Evolutionary conservation across 2,113 vertebrate genomes (phyloP).

Genomic region (Sigmodon hispidus): DNA sequence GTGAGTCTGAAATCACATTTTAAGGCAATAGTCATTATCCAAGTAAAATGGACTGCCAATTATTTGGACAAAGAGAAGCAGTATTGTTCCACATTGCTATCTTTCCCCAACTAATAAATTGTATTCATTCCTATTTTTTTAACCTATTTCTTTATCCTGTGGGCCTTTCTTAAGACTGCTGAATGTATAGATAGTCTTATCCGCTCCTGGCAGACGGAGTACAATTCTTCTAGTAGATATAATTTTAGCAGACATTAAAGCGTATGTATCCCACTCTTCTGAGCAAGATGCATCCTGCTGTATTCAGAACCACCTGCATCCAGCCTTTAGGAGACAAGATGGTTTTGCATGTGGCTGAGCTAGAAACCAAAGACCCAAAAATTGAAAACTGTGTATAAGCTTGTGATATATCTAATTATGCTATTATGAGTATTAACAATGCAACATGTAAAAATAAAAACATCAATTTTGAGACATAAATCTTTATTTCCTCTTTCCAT

Average conservation of each 20-base stretch:
- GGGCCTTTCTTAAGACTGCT: constrained; percentile 21
- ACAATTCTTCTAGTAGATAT: not conserved
- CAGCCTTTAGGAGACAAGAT: constrained; percentile 52
- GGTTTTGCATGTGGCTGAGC: constrained; percentile 49
- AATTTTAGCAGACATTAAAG: constrained; percentile 71
- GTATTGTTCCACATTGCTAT: not conserved
- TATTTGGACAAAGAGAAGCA: constrained; percentile 51
- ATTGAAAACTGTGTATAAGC: constrained; percentile 44
- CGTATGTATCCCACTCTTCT: constrained; percentile 41
- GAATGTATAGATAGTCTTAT: constrained; percentile 54
- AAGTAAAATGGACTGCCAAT: constrained; percentile 15
- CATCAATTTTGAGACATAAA: not conserved
- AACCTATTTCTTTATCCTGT: constrained; percentile 30
- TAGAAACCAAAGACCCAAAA: constrained; percentile 43
- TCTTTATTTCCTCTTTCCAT: not conserved
- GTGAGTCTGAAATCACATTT: constrained; percentile 63
- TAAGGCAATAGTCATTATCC: not conserved
- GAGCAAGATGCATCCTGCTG: constrained; percentile 15
- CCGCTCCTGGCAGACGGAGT: not conserved
- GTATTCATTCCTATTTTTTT: not conserved
- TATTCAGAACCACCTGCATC: constrained; percentile 57
- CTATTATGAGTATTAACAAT: constrained; percentile 62
- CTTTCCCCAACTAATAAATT: constrained; percentile 28
- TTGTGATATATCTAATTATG: constrained; percentile 60
- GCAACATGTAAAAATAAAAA: constrained; percentile 56